phyloP scores from a whole-genome alignment of 2,797 vertebrate genomes.

The Anguilla megastoma region DNA sequence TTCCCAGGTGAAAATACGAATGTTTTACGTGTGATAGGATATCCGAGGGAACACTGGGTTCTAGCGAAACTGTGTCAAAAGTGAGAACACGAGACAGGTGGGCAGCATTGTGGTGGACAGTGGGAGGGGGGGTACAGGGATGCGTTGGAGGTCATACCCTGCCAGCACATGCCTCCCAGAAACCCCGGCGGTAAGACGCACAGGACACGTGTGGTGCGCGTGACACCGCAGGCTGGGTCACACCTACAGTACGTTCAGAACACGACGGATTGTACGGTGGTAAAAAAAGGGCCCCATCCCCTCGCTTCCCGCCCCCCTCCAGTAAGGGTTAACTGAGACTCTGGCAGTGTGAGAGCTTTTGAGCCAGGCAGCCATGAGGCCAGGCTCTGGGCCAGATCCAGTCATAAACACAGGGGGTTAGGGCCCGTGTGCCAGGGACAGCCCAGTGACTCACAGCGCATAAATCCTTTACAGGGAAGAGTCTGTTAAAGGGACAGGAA shows the following conservation, averaged over 20 bases:
- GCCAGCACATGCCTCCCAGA: neutral
- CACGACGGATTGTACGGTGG: neutral
- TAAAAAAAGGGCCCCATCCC: constrained; percentile 2
- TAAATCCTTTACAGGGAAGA: constrained; percentile 69
- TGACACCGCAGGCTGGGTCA: neutral
- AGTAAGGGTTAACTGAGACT: constrained; percentile 36
- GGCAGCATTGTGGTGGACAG: neutral
- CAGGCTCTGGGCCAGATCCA: constrained; percentile 71
- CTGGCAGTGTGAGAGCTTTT: constrained; percentile 42
- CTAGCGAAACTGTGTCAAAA: neutral
- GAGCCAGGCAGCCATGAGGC: constrained; percentile 65
- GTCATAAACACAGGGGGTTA: constrained; percentile 76
- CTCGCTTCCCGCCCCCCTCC: neutral
- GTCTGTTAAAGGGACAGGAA: constrained; percentile 72
- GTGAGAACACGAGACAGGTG: constrained; percentile 1
- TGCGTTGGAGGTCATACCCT: neutral
- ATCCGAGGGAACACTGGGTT: neutral
- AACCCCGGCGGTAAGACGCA: neutral
- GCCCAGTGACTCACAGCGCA: constrained; percentile 77
- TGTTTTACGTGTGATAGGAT: neutral
- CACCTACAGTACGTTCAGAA: neutral
- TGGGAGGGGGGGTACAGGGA: neutral
- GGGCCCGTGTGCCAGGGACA: constrained; percentile 72
- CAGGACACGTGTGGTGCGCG: neutral
- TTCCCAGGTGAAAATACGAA: neutral